These are phyloP conservation scores for Ellobium chinense DNA, from an alignment of 2,888 invertebrate genomes.

Conservation along the genomic window DNA sequence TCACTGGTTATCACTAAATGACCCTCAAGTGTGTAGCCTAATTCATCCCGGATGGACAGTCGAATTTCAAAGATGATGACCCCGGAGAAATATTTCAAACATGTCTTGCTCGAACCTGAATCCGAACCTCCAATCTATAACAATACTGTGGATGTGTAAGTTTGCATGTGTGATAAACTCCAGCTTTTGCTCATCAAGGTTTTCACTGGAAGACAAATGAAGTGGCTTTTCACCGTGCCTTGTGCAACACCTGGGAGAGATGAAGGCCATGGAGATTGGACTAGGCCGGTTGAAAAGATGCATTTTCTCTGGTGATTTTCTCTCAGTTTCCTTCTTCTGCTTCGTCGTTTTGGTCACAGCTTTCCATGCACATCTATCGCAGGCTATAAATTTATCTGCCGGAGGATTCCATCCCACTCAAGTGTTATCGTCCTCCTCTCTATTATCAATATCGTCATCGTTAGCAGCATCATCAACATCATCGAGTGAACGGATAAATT, in stretches of 20 bases:
- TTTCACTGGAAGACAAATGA: slow-evolving; percentile 1
- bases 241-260: neutral
- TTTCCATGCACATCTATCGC: neutral
- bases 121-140: too few species aligned
- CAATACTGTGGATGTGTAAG: too few species aligned
- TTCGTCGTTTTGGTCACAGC: neutral
- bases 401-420: slow-evolving; percentile 21
- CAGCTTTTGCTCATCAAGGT: too few species aligned
- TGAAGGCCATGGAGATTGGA: neutral
- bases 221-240: neutral
- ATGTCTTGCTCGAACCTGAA: too few species aligned
- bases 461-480: neutral
- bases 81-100: neutral
- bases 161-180: too few species aligned
- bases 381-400: neutral
- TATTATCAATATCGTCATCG: neutral
- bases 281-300: neutral
- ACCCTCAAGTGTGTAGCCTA: neutral
- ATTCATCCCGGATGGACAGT: neutral
- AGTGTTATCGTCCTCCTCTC: neutral
- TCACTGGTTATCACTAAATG: slow-evolving; percentile 15
- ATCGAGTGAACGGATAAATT: neutral
- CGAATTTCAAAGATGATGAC: neutral
- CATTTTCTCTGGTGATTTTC: neutral
- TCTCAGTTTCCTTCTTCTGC: neutral